Evolutionary conservation across 2,113 vertebrate species (phyloP).

Genomic region (Ailuropoda melanoleuca): DNA sequence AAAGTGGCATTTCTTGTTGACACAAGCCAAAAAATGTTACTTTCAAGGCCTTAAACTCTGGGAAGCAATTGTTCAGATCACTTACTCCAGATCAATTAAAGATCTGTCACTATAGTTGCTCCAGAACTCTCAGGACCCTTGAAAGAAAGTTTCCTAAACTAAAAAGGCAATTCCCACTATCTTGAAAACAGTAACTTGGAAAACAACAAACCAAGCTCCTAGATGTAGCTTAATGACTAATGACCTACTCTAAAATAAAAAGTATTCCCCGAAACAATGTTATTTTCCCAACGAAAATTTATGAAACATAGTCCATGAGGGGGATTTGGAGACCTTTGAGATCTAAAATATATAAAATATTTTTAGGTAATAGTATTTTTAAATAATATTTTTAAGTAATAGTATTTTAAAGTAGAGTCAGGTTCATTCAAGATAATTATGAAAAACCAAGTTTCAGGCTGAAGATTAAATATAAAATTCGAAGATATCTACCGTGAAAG

Average conservation of each 20-base stretch:
- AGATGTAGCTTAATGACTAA: neutral
- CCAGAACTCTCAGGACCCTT: neutral
- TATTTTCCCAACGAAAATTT: conserved; percentile 41
- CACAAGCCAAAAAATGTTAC: neutral
- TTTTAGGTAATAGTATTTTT: neutral
- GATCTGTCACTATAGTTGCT: neutral
- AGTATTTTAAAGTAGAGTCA: neutral
- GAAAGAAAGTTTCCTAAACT: neutral
- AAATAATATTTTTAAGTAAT: conserved; percentile 35
- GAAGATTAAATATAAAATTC: conserved; percentile 47
- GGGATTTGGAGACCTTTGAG: neutral
- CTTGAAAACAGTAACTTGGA: neutral
- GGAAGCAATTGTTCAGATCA: neutral
- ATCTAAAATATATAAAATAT: conserved; percentile 12
- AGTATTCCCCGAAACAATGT: neutral
- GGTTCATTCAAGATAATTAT: conserved; percentile 32
- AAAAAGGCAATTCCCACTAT: neutral
- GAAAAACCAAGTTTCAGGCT: conserved; percentile 12
- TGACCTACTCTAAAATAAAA: conserved; percentile 13
- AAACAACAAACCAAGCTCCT: neutral
- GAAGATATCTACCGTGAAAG: conserved; percentile 38
- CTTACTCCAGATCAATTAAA: neutral
- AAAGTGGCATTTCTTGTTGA: neutral
- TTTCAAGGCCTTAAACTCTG: neutral
- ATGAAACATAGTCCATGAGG: neutral